These are phyloP conservation scores for Actinostola sp. DNA, from an alignment of 92 coral and sea anemone genomes.

Conservation along the genomic window DNA sequence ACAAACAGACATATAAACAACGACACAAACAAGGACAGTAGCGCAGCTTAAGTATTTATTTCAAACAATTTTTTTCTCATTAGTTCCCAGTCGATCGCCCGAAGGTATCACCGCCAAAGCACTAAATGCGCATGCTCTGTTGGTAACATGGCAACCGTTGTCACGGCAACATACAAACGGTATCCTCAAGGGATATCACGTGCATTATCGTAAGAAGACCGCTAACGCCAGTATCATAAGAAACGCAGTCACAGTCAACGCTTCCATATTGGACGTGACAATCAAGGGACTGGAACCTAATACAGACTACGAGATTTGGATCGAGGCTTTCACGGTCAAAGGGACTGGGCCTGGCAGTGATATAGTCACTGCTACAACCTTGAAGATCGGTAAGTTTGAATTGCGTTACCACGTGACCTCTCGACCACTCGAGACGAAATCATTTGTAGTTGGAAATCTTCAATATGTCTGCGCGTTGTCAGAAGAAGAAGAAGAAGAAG, in stretches of 20 bases:
- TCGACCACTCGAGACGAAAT: too few species aligned
- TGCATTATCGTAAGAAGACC: conserved; percentile 49
- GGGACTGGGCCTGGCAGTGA: conserved; percentile 75
- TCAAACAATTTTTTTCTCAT: background rate
- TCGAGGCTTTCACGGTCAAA: conserved; percentile 70
- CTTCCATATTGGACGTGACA: conserved; percentile 35
- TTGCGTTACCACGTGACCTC: background rate
- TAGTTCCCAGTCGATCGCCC: conserved; percentile 65
- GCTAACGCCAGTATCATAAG: conserved; percentile 38
- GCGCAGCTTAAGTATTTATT: too few species aligned
- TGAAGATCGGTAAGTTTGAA: conserved; percentile 29
- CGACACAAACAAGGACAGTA: too few species aligned
- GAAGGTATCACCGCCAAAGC: conserved; percentile 29
- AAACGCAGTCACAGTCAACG: conserved; percentile 64
- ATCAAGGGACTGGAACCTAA: conserved; percentile 57
- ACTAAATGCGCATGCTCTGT: conserved; percentile 33
- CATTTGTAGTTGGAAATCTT: too few species aligned
- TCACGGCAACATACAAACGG: conserved; percentile 51
- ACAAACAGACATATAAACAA: too few species aligned
- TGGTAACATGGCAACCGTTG: conserved; percentile 63
- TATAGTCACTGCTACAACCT: conserved; percentile 31
- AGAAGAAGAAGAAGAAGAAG: too few species aligned
- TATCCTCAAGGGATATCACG: conserved; percentile 60
- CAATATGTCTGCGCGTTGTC: too few species aligned
- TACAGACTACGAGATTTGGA: conserved; percentile 60